Evolutionary conservation across 2,797 vertebrate genomes (phyloP).

Genomic region (Diplodus puntazzo): DNA sequence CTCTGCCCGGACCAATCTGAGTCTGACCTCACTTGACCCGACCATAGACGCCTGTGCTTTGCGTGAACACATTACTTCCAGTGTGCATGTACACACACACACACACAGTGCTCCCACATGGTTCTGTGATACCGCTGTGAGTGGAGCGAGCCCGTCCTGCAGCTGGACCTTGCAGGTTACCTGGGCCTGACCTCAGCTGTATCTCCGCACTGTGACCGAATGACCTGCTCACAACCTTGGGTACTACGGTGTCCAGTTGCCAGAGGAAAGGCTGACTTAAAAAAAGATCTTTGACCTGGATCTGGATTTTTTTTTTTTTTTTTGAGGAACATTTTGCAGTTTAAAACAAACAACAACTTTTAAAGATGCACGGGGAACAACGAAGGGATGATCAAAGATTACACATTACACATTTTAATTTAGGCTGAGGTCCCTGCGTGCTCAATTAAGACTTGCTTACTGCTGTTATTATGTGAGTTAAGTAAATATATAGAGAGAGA

Average conservation of each 20-base stretch:
- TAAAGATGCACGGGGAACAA: not conserved
- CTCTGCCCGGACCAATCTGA: constrained; percentile 35
- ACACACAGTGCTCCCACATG: constrained; percentile 7
- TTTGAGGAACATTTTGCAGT: not conserved
- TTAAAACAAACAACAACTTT: not conserved
- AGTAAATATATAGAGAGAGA: not conserved
- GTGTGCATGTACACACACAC: not conserved
- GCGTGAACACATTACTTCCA: constrained; percentile 27
- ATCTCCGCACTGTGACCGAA: constrained; percentile 2
- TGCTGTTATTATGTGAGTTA: not conserved
- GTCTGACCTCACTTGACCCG: constrained; percentile 69
- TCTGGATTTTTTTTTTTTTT: not conserved
- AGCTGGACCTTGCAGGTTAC: constrained; percentile 46
- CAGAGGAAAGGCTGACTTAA: not conserved
- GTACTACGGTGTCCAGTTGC: not conserved
- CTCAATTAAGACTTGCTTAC: not conserved
- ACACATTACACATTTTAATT: not conserved
- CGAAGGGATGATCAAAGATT: not conserved
- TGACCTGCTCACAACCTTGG: constrained; percentile 24
- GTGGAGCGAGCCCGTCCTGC: constrained; percentile 22
- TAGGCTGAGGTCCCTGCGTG: not conserved
- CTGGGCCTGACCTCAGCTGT: constrained; percentile 21
- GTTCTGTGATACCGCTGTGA: constrained; percentile 22
- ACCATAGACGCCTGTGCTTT: constrained; percentile 35
- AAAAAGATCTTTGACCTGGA: not conserved